Evolutionary conservation across 2,113 vertebrate species (phyloP).

Genomic region (Anhinga anhinga): DNA sequence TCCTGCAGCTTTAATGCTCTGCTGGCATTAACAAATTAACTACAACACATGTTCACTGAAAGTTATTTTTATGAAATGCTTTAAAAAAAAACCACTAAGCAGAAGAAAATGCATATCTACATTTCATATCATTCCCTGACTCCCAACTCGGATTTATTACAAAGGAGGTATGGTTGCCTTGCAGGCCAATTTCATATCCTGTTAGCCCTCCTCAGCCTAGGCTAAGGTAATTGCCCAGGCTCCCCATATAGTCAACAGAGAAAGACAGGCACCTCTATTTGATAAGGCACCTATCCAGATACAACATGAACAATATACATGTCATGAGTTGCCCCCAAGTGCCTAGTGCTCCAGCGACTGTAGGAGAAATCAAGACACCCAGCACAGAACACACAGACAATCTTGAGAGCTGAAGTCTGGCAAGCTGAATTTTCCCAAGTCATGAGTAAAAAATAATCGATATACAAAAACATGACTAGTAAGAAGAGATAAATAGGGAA

Average conservation of each 20-base stretch:
- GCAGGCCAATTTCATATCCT: not conserved
- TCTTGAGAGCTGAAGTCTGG: not conserved
- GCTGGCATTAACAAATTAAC: not conserved
- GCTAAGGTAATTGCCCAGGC: not conserved
- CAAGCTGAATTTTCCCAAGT: not conserved
- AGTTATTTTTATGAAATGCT: not conserved
- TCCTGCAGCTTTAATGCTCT: not conserved
- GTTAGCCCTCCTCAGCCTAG: not conserved
- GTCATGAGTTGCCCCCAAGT: not conserved
- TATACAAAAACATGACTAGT: not conserved
- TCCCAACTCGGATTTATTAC: not conserved
- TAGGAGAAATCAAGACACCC: not conserved
- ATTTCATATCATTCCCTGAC: not conserved
- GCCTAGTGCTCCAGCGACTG: not conserved
- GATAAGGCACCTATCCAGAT: not conserved
- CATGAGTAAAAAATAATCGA: not conserved
- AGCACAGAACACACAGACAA: not conserved
- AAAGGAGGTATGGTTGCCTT: not conserved
- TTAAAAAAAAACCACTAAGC: not conserved
- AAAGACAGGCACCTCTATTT: not conserved
- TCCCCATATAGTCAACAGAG: not conserved
- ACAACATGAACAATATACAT: rapidly evolving
- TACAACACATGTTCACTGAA: not conserved
- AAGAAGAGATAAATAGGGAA: not conserved
- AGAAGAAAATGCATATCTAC: not conserved